These are phyloP conservation scores for Drosophila littoralis DNA, from an alignment of 1,140 invertebrate species.

Conservation along the genomic window DNA sequence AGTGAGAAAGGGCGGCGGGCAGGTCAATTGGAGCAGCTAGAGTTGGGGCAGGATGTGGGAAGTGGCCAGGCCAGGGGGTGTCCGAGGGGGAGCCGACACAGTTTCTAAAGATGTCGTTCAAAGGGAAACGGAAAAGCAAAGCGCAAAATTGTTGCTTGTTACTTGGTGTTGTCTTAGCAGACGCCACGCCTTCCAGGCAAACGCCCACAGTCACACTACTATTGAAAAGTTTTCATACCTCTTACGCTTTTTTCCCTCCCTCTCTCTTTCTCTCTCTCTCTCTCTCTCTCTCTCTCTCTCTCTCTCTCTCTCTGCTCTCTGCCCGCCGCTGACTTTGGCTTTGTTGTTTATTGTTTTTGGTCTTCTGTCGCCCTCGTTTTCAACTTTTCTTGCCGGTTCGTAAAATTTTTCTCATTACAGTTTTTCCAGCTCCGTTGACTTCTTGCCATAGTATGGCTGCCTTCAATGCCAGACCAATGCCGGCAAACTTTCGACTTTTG, in stretches of 20 bases:
- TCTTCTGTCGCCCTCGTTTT: slow-evolving; percentile 26
- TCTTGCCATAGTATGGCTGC: slow-evolving; percentile 14
- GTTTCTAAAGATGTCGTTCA: slow-evolving; percentile 33
- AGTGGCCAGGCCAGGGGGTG: neutral
- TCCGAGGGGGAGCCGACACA: slow-evolving; percentile 15
- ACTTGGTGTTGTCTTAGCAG: slow-evolving; percentile 19
- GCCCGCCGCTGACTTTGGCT: slow-evolving; percentile 5
- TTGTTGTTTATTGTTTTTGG: slow-evolving; percentile 62
- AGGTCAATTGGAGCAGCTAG: slow-evolving; percentile 6
- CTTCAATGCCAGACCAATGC: slow-evolving; percentile 34
- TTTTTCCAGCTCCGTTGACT: slow-evolving; percentile 45
- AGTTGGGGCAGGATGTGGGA: neutral
- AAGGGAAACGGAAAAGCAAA: slow-evolving; percentile 44
- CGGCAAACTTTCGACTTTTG: slow-evolving; percentile 48
- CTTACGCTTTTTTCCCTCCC: neutral
- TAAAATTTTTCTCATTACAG: slow-evolving; percentile 76
- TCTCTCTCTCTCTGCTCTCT: neutral
- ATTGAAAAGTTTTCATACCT: slow-evolving; percentile 50
- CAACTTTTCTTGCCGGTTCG: slow-evolving; percentile 42
- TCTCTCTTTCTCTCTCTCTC: neutral
- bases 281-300: neutral
- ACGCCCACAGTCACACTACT: slow-evolving; percentile 66
- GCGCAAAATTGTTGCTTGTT: slow-evolving; percentile 62
- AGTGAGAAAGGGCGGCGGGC: slow-evolving; percentile 7
- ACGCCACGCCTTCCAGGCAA: slow-evolving; percentile 10